A percentile compares a stretch with the other conserved stretches of the same genome.
phyloP scores from a whole-genome alignment of 2,113 vertebrate genomes.

The Oryzias celebensis region DNA sequence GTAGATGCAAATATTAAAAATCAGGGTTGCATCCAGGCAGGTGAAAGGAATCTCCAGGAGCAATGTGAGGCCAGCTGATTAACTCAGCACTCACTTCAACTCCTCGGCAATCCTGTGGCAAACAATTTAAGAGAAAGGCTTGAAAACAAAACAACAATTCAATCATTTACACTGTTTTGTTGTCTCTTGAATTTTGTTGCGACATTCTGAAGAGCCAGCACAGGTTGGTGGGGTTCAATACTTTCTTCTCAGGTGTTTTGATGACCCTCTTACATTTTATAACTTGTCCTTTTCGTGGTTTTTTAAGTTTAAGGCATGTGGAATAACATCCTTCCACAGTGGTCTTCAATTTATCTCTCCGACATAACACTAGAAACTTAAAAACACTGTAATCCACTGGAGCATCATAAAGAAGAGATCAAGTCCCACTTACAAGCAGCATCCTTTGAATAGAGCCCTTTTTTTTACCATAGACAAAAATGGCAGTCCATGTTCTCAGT shows the following conservation, averaged over 20 bases:
- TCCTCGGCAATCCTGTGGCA: conserved; percentile 63
- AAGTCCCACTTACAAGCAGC: conserved; percentile 47
- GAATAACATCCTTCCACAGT: conserved; percentile 40
- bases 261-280: conserved; percentile 30
- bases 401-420: conserved; percentile 37
- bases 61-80: conserved; percentile 65
- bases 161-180: conserved; percentile 33
- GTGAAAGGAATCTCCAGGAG: conserved; percentile 64
- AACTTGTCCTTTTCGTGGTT: conserved; percentile 46
- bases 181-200: conserved; percentile 13
- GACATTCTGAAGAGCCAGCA: conserved; percentile 18
- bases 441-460: conserved; percentile 44
- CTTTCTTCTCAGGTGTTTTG: conserved; percentile 19
- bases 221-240: background rate
- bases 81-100: conserved; percentile 62
- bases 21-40: conserved; percentile 37
- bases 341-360: conserved; percentile 48
- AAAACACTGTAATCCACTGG: conserved; percentile 53
- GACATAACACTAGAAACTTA: conserved; percentile 33
- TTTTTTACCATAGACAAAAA: conserved; percentile 29
- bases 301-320: conserved; percentile 17
- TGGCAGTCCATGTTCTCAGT: conserved; percentile 11
- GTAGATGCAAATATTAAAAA: conserved; percentile 42
- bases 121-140: conserved; percentile 32
- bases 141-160: conserved; percentile 31